Evolutionary conservation across 2,797 vertebrate genomes (phyloP).

Genomic region (Aselliscus stoliczkanus): DNA sequence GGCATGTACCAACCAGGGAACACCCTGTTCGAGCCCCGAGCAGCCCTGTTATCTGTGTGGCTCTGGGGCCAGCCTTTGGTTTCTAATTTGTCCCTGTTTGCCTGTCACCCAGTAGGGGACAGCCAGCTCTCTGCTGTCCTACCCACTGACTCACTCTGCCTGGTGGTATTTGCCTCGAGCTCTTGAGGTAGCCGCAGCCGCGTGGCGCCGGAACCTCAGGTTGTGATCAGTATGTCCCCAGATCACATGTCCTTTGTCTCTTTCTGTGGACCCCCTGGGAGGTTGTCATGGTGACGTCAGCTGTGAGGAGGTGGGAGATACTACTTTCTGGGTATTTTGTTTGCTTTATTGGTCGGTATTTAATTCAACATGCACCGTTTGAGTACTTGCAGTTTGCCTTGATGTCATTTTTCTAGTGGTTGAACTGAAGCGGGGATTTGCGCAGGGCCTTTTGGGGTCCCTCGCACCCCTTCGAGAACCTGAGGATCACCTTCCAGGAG

Average conservation of each 20-base stretch:
- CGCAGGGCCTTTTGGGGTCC: too few species aligned
- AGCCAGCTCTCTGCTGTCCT: background rate
- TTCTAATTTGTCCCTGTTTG: background rate
- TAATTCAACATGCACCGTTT: background rate
- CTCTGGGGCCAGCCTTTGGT: background rate
- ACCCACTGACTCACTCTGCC: background rate
- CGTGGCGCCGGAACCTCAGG: rapidly evolving
- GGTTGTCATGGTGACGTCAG: background rate
- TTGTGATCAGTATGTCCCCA: background rate
- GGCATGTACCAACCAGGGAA: background rate
- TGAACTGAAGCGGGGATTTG: background rate
- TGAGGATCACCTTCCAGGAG: background rate
- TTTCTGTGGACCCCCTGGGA: background rate
- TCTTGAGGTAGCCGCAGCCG: background rate
- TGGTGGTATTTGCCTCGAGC: background rate
- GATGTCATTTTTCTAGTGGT: background rate
- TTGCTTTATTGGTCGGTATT: background rate
- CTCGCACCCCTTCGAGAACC: background rate
- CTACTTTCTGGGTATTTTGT: background rate
- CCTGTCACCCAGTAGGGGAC: background rate
- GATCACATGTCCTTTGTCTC: background rate
- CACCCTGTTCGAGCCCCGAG: background rate
- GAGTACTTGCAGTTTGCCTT: background rate
- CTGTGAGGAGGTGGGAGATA: background rate
- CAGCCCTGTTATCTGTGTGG: rapidly evolving